Evolutionary conservation across 1,140 invertebrate species (phyloP), one percentile per base, ranked within the genome.

Genomic region (Telenomus remus): DNA sequence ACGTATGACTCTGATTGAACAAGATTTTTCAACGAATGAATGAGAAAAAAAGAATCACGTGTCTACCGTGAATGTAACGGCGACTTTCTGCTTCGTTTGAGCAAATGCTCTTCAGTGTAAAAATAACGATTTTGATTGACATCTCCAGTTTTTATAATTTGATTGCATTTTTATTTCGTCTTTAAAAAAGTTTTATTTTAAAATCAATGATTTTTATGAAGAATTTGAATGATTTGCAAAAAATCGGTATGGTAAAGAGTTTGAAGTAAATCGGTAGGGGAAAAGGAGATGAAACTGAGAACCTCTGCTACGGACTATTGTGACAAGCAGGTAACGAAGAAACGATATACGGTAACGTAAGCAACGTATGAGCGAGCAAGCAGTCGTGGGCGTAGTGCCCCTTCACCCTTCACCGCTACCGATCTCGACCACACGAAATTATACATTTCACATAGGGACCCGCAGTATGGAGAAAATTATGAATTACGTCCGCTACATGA

Each of bases 71-170:
- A 27, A 27, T 27, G 19, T 27, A 27, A 27, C 19, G 19, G 19
- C n/a, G n/a, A 27, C 19, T 27, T 86, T 87, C 80, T 85, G 85
- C 84, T 84, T 84, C 78, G 85, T 78, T 83, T 85, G 79, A 79
- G 80, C 79, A 80, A 80, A 84, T 82, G 85, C 85, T 81, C 86
- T 69, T 59, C 56, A 59, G 65, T 39, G 54, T 47, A 27, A 27
- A 3, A 1, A 27, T 3, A 27, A 27, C 9, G 37, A 39, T 39
- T 39, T 9, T 39, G 37, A 27, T 27, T 27, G 19, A 27, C 19
- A 6, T 27, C 19, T 6, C 19, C 1, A 27, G 19, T 27, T 27
- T 6, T 1, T 27, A 6, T 6, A 27, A 27, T 6, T 1, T 27
- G 19, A 27, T n/a, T 27, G 19, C 19, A 27, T 27, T 6, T 27